phyloP scores from a whole-genome alignment of 2,797 vertebrate species.

The Chaetophractus vellerosus region DNA sequence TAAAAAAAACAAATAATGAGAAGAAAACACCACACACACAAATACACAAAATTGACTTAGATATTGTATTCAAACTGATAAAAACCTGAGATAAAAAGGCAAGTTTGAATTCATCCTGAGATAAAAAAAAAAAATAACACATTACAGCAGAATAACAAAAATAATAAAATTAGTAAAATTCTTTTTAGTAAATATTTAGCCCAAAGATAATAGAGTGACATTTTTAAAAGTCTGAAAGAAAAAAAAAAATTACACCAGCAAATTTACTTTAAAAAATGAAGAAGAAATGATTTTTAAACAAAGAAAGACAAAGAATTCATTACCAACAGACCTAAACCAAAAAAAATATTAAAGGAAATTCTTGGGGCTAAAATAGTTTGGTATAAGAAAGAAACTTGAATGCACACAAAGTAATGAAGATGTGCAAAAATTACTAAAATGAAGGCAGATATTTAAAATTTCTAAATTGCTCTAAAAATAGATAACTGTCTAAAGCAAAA shows the following conservation, averaged over 20 bases:
- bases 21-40: neutral
- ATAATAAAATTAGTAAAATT: neutral
- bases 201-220: neutral
- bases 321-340: neutral
- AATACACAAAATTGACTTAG: neutral
- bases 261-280: neutral
- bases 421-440: neutral
- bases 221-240: neutral
- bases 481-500: neutral
- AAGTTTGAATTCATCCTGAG: neutral
- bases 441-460: neutral
- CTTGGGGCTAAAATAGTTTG: neutral
- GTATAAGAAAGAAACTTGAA: neutral
- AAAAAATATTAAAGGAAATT: neutral
- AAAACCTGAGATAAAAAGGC: neutral
- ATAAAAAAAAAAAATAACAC: neutral
- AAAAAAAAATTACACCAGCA: neutral
- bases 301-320: neutral
- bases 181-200: neutral
- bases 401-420: neutral
- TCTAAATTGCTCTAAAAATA: neutral
- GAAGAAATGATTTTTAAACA: neutral
- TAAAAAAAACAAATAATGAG: neutral
- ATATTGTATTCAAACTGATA: neutral
- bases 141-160: neutral